Evolutionary conservation across 2,888 invertebrate genomes (phyloP).

Genomic region (Heliconius aoede): DNA sequence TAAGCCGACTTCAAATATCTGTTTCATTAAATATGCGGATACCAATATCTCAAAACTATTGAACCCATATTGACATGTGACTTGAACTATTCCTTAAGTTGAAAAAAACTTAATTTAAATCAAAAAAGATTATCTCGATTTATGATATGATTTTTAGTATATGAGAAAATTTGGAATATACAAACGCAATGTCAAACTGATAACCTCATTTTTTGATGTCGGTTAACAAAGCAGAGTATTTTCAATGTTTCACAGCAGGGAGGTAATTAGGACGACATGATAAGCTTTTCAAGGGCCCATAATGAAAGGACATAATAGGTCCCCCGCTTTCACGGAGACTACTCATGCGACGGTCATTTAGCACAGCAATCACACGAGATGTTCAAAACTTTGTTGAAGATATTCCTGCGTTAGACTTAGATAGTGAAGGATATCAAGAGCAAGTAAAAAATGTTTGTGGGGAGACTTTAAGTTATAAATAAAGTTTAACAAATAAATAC

Average conservation of each 20-base stretch:
- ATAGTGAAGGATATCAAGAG: not conserved
- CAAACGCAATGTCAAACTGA: not conserved
- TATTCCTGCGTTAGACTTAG: constrained; percentile 9
- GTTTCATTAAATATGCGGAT: no score
- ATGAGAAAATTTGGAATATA: no score
- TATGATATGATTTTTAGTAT: no score
- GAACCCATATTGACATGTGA: no score
- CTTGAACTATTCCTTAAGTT: not conserved
- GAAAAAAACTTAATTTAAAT: no score
- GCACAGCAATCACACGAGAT: constrained; percentile 33
- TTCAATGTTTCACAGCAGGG: constrained; percentile 25
- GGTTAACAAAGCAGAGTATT: not conserved
- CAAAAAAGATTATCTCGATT: no score
- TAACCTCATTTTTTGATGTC: not conserved
- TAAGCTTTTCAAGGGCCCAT: constrained; percentile 36
- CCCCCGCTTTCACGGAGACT: constrained; percentile 31
- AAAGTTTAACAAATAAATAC: not conserved
- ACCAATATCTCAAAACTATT: no score
- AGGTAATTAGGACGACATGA: constrained; percentile 37
- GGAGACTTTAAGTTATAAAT: no score
- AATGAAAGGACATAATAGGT: constrained; percentile 33
- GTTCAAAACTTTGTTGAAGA: constrained; percentile 36
- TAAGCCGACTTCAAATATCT: no score
- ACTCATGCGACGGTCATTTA: constrained; percentile 29
- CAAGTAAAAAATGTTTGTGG: not conserved